A percentile compares a stretch with the other conserved stretches of the same genome.
Evolutionary conservation across 2,113 vertebrate species (phyloP).

Genomic region (Salvator merianae): DNA sequence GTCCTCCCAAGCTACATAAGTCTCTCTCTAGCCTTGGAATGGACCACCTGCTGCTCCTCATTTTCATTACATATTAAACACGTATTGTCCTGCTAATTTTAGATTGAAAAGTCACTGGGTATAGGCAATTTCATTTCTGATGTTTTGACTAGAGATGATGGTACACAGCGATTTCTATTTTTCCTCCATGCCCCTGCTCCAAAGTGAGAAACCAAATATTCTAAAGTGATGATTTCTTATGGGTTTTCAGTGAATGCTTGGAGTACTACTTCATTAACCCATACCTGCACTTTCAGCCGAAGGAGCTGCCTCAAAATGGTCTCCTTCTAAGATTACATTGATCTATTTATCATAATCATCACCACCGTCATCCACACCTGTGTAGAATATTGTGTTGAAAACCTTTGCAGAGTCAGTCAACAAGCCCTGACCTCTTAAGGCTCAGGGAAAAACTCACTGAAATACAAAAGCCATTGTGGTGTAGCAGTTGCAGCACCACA

Average conservation of each 20-base stretch:
- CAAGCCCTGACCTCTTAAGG: not conserved
- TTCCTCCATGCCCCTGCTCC: not conserved
- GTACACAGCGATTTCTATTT: not conserved
- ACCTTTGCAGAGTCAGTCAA: too few relatives aligned
- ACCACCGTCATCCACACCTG: too few relatives aligned
- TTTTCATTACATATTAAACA: not conserved
- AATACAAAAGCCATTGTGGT: not conserved
- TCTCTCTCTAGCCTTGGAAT: not conserved
- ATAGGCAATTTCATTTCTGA: not conserved
- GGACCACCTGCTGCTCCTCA: not conserved
- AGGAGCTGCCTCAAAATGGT: not conserved
- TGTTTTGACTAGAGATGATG: not conserved
- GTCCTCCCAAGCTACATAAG: not conserved
- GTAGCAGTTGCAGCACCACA: not conserved
- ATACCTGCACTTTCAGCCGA: not conserved
- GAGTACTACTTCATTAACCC: not conserved
- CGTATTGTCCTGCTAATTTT: not conserved
- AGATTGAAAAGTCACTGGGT: not conserved
- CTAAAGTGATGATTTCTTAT: not conserved
- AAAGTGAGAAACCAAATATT: not conserved
- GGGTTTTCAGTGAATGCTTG: not conserved
- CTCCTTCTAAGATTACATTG: too few relatives aligned
- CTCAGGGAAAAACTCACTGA: not conserved
- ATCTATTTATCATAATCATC: too few relatives aligned
- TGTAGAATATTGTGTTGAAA: too few relatives aligned